Evolutionary conservation across 2,113 vertebrate species (phyloP), one percentile per base, ranked within the genome.

Genomic region (Scalopus aquaticus): DNA sequence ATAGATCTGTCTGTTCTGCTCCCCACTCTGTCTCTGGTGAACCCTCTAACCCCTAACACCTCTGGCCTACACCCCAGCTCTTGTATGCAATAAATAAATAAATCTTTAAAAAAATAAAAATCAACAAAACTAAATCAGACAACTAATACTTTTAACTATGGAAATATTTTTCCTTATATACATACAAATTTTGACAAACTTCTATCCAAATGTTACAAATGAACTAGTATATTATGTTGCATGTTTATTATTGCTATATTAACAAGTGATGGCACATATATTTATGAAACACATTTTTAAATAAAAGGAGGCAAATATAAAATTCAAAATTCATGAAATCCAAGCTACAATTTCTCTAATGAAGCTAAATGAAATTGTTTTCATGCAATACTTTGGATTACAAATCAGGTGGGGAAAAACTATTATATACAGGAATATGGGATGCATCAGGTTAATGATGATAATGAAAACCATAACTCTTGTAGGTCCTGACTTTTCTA

Each of bases 391-490:
- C 2, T 92, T 8, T 72, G 30, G 35, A 69, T 83, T 95, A 56
- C 58, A 93, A 91, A 37, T 62, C 72, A 65, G 15, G 20, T 49
- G 10, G 13, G 7, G 46, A 12, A 81, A 92, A 28, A 3, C 30
- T 85, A 83, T 78, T 86, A 42, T n/a, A 88, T 74, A 60, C 67
- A 30, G 19, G 16, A 2, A 51, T 76, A n/a, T 67, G 26, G 72
- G 79, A 89, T 35, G 5, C 6, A 84, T 56, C 51, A 58, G 62
- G 24, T 89, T 89, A 95, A 87, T 93, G 80, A 96, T n/a, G 37
- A 69, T 84, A 90, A 96, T 77, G 65, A 79, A 95, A 95, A 73
- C 13, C 39, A 16, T 72, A 95, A 91, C 78, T 94, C 90, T 30
- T 64, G 16, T 56, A 80, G 64, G 82, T 79, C 58, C 70, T 88